phyloP scores from a whole-genome alignment of 92 coral and sea anemone genomes.

The Epizoanthus scotinus region DNA sequence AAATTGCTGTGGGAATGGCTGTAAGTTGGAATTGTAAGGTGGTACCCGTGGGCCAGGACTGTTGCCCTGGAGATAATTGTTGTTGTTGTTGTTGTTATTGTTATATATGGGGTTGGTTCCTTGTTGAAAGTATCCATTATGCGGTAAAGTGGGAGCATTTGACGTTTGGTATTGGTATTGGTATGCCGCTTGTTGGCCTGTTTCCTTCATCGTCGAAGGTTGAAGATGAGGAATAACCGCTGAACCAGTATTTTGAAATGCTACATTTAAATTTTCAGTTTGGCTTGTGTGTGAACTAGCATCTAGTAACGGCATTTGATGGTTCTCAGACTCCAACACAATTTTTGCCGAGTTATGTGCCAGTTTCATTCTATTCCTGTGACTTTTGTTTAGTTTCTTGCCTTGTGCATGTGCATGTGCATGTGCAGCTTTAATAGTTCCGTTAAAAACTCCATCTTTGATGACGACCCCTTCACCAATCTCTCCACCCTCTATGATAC shows the following conservation, averaged over 20 bases:
- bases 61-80: neutral
- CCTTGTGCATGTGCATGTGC: conserved; percentile 14
- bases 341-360: neutral
- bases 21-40: neutral
- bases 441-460: conserved; percentile 81
- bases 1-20: neutral
- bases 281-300: neutral
- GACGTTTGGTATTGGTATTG: conserved; percentile 13
- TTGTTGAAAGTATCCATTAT: neutral
- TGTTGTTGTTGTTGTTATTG: neutral
- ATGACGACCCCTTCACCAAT: conserved; percentile 94
- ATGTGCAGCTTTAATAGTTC: conserved; percentile 66
- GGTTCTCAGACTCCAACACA: no score
- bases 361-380: neutral
- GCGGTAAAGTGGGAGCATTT: neutral
- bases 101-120: neutral
- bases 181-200: neutral
- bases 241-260: neutral
- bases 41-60: neutral
- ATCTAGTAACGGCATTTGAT: no score
- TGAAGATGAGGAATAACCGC: conserved; percentile 1
- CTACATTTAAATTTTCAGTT: neutral
- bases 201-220: neutral
- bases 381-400: conserved; percentile 17
- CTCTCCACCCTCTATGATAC: conserved; percentile 96